These are phyloP conservation scores for Drymonia ruficornis DNA, from an alignment of 2,888 invertebrate species.

Conservation along the genomic window DNA sequence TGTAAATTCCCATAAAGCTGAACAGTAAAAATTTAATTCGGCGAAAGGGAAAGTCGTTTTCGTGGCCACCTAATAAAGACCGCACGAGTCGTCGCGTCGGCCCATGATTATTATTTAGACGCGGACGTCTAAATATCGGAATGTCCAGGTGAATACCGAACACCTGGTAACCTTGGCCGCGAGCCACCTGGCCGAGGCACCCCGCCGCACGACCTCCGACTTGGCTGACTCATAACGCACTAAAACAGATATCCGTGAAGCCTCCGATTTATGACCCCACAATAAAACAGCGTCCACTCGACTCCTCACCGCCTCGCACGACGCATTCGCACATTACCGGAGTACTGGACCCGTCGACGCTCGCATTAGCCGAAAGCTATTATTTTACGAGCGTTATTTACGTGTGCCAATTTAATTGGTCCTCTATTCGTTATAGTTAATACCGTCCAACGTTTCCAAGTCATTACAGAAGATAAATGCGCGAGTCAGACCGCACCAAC, in stretches of 20 bases:
- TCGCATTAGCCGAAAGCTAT: slow-evolving; percentile 60
- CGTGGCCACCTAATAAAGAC: slow-evolving; percentile 6
- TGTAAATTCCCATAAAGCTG: not conserved
- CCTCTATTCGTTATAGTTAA: slow-evolving; percentile 69
- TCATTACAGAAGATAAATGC: slow-evolving; percentile 78
- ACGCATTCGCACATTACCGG: slow-evolving; percentile 17
- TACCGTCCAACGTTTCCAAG: slow-evolving; percentile 68
- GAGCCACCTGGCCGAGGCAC: slow-evolving; percentile 60
- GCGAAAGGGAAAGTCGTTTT: slow-evolving; percentile 4
- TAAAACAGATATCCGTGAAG: slow-evolving; percentile 49
- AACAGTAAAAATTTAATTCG: slow-evolving; percentile 3
- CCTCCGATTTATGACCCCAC: slow-evolving; percentile 41
- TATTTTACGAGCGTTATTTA: slow-evolving; percentile 66
- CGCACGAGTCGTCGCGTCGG: not conserved
- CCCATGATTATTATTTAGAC: slow-evolving; percentile 1
- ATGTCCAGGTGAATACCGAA: slow-evolving; percentile 6
- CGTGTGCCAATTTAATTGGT: slow-evolving; percentile 74
- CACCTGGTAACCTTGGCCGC: slow-evolving; percentile 5
- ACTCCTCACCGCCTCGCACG: slow-evolving; percentile 6
- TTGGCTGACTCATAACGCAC: slow-evolving; percentile 39
- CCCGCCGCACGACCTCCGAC: slow-evolving; percentile 56
- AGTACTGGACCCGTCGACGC: slow-evolving; percentile 32
- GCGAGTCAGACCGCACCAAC: slow-evolving; percentile 51
- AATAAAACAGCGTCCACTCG: slow-evolving; percentile 34
- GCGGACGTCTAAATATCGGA: not conserved